Base-by-base conservation (phyloP, 2,113 vertebrate genomes). In the Clinocottus analis region DNA sequence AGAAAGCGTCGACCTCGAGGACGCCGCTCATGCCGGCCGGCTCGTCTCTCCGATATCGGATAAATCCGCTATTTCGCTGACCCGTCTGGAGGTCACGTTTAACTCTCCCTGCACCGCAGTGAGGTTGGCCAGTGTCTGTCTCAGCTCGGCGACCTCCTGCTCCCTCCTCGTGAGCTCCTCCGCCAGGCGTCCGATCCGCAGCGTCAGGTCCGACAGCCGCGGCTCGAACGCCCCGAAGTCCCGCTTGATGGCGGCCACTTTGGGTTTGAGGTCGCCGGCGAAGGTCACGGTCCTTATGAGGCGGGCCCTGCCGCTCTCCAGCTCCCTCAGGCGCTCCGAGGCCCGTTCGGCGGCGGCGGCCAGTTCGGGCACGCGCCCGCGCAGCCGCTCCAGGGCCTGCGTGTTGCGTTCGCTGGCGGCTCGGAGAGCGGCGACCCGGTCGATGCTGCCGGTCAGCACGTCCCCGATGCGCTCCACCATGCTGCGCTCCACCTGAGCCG, bases 191-290 rank as follows among this genome's bases (percentile, higher is more conserved):
- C 98, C 98, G 47, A 98, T 96, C 75, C 98, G 93, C 41, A 96
- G 86, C 0, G 94, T 97, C 73, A 99, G 89, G 31, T 99, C 98
- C 23, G 93, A 92, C 90, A 99, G 65, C 84, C 95, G 93, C 0
- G 96, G 95, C 77, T 97, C 96, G 21, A 99, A 89, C 10, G 80
- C 86, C 9, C 91, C 89, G 7, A 97, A 96, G 87, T 98, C 97
- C 65, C 95, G 95, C 79, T 92, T 96, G 25, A 99, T 93, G 49
- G 94, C 90, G 27, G 94, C 91, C 1, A 99, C 93, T 72, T 97
- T 99, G 27, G 98, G 98, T 85, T 97, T 97, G 17, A 99, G 95
- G 83, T 99, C 98, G 17, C 93, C 93, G 69, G 97, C 97, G 78
- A 98, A 99, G 7, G 92, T 94, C 72, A 97, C 91, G 0, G 97